A percentile compares a stretch with the other conserved stretches of the same genome.
Conservation (phyloP, 2,888 invertebrate genomes). For the Eurytoma californica region DNA sequence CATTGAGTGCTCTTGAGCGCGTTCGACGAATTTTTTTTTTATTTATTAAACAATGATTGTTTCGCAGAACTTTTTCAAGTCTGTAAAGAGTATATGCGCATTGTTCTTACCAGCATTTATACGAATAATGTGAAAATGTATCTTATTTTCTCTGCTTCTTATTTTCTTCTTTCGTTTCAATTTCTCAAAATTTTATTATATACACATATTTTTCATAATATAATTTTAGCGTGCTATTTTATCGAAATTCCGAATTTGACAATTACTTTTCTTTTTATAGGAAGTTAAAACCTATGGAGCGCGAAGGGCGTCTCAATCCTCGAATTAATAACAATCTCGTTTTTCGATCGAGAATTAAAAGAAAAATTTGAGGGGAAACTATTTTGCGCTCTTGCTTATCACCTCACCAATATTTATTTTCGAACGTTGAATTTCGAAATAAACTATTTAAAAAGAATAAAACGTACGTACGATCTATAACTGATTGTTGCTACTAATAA, state of each 20-base stretch:
- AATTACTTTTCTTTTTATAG: too few species aligned
- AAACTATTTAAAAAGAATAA: conserved; percentile 30
- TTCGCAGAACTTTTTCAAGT: conserved; percentile 32
- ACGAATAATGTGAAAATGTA: conserved; percentile 43
- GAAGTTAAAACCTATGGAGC: too few species aligned
- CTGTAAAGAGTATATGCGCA: conserved; percentile 18
- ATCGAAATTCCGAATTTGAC: too few species aligned
- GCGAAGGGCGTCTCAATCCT: too few species aligned
- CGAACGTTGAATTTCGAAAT: conserved; percentile 8
- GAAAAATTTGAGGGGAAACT: conserved; percentile 31
- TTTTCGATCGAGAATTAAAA: conserved; percentile 37
- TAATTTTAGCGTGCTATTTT: background rate
- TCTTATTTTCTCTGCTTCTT: conserved; percentile 30
- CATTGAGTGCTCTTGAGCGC: conserved; percentile 4
- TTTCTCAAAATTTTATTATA: conserved; percentile 49
- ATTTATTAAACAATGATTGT: conserved; percentile 44
- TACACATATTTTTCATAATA: conserved; percentile 45
- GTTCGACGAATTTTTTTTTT: conserved; percentile 9
- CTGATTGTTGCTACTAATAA: conserved; percentile 32
- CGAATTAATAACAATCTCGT: conserved; percentile 36
- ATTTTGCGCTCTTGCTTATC: conserved; percentile 21
- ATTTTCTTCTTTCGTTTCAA: conserved; percentile 29
- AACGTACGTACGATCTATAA: conserved; percentile 27
- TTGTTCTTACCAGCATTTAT: conserved; percentile 21
- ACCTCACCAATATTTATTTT: conserved; percentile 21